These are phyloP conservation scores for Lordiphosa andalusiaca DNA, from an alignment of 2,888 invertebrate genomes.

Conservation along the genomic window DNA sequence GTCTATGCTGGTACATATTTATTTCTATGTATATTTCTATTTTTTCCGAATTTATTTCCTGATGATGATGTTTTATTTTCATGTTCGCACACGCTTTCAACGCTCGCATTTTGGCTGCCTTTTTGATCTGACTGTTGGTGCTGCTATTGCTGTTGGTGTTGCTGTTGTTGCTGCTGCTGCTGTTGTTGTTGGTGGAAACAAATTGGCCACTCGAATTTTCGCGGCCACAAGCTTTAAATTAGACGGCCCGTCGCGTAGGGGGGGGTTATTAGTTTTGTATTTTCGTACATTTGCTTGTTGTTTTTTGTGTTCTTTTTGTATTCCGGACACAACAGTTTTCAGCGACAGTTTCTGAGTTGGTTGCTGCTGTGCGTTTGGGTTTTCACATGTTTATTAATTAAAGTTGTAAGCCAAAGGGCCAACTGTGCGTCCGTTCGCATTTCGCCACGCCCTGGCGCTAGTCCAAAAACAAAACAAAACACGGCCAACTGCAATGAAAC, in stretches of 20 bases:
- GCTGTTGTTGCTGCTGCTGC: constrained; percentile 22
- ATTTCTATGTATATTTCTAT: constrained; percentile 36
- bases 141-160: constrained; percentile 6
- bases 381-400: not conserved
- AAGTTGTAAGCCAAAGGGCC: constrained; percentile 31
- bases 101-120: constrained; percentile 43
- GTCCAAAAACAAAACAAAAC: constrained; percentile 52
- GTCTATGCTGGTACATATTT: constrained; percentile 23
- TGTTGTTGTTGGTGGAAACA: constrained; percentile 44
- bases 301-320: constrained; percentile 15
- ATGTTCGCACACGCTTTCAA: constrained; percentile 64
- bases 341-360: constrained; percentile 36
- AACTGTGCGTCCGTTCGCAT: constrained; percentile 19
- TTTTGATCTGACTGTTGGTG: constrained; percentile 48
- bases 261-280: constrained; percentile 30
- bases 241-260: constrained; percentile 51
- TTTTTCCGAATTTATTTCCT: constrained; percentile 68
- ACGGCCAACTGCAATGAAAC: constrained; percentile 59
- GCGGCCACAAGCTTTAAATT: constrained; percentile 62
- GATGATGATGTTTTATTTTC: constrained; percentile 72
- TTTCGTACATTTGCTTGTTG: constrained; percentile 1
- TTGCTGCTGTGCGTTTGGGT: not conserved
- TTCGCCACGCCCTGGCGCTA: constrained; percentile 57
- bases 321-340: constrained; percentile 14
- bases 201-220: constrained; percentile 65